These are phyloP conservation scores for Piaya cayana DNA, from an alignment of 2,113 vertebrate genomes.

Conservation along the genomic window DNA sequence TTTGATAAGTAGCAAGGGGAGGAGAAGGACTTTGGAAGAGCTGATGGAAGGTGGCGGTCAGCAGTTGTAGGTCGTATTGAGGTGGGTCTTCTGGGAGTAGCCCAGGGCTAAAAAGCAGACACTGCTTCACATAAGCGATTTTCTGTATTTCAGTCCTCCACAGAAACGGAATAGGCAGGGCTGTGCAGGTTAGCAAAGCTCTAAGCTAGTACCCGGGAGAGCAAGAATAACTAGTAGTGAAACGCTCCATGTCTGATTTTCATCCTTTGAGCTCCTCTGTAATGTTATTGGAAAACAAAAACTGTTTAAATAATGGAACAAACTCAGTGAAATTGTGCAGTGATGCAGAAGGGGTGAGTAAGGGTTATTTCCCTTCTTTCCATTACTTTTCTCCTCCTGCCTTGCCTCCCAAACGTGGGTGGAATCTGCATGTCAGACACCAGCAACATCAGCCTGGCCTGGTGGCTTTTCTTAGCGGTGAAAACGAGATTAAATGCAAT, in stretches of 20 bases:
- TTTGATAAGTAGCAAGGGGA: neutral
- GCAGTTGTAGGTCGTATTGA: neutral
- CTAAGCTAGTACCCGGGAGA: neutral
- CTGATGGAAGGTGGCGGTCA: neutral
- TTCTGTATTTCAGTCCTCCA: neutral
- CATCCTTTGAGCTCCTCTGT: constrained; percentile 29
- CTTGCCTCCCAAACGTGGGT: constrained; percentile 11
- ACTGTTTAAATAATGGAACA: constrained; percentile 55
- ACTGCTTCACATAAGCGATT: neutral
- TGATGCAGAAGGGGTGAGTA: constrained; percentile 39
- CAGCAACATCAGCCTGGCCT: constrained; percentile 30
- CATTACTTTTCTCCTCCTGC: constrained; percentile 6
- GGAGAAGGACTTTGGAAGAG: neutral
- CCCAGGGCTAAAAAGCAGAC: neutral
- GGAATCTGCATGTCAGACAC: constrained; percentile 26
- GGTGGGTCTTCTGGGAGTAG: neutral
- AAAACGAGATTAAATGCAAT: constrained; percentile 62
- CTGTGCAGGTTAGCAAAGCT: constrained; percentile 2
- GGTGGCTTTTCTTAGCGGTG: constrained; percentile 50
- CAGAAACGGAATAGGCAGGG: neutral
- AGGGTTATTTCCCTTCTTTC: constrained; percentile 51
- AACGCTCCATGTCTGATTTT: constrained; percentile 10
- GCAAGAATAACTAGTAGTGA: neutral
- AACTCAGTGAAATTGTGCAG: constrained; percentile 24
- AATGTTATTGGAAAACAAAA: constrained; percentile 51